phyloP scores from a whole-genome alignment of 2,888 invertebrate genomes.

The Volucella bombylans region DNA sequence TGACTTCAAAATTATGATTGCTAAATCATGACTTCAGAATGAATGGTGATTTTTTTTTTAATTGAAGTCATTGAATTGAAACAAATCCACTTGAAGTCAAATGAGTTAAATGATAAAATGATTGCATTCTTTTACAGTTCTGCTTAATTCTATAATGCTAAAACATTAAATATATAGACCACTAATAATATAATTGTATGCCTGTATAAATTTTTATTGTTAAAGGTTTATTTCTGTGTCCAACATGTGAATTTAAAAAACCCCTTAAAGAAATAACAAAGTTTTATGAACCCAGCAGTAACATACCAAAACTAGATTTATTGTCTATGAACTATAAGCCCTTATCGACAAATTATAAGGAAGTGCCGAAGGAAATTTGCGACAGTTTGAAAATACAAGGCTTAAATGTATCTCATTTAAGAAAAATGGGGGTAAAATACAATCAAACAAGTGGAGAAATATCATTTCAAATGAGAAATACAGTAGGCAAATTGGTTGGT shows the following conservation, averaged over 20 bases:
- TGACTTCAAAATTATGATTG: no score
- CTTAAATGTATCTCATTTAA: slow-evolving; percentile 33
- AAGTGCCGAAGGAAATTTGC: slow-evolving; percentile 58
- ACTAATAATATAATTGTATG: no score
- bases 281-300: slow-evolving; percentile 34
- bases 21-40: no score
- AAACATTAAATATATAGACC: no score
- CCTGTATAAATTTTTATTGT: neutral
- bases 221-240: slow-evolving; percentile 59
- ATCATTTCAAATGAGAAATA: slow-evolving; percentile 48
- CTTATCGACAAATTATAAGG: neutral
- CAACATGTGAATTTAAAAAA: slow-evolving; percentile 54
- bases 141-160: no score
- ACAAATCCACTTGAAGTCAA: no score
- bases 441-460: slow-evolving; percentile 39
- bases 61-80: no score
- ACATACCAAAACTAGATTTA: neutral
- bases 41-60: no score
- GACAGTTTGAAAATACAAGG: slow-evolving; percentile 41
- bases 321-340: slow-evolving; percentile 5
- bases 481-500: slow-evolving; percentile 44
- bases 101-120: no score
- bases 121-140: no score
- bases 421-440: slow-evolving; percentile 30
- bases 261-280: slow-evolving; percentile 42